Conservation (phyloP, 1,140 invertebrate genomes). For the Anthonomus grandis region DNA sequence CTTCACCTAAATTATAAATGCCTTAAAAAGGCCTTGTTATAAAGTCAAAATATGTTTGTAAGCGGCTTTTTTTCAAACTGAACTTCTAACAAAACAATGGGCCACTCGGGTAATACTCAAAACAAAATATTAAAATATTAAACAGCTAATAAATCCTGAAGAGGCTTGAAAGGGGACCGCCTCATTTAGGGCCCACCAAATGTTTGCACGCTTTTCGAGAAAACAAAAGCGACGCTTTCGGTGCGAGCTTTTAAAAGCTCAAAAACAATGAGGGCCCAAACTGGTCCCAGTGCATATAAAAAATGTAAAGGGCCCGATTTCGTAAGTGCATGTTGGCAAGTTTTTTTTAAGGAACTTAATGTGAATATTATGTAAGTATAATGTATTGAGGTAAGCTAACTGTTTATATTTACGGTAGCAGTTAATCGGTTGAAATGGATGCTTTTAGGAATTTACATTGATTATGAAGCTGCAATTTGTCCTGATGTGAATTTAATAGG, state of each 20-base stretch:
- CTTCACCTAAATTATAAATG: no score
- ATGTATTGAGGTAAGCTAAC: no score
- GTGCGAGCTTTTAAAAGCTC: neutral
- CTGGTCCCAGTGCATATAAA: neutral
- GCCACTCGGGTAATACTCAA: slow-evolving; percentile 9
- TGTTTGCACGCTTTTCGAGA: slow-evolving; percentile 14
- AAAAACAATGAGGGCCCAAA: slow-evolving; percentile 10
- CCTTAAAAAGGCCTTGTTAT: no score
- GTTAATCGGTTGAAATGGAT: no score
- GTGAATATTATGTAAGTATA: no score
- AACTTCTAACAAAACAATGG: slow-evolving; percentile 1
- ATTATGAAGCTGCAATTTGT: no score
- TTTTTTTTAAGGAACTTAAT: no score
- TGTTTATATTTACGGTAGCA: no score
- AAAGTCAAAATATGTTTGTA: no score
- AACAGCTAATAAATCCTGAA: slow-evolving; percentile 15
- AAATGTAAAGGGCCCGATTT: neutral
- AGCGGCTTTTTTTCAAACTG: neutral
- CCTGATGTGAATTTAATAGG: no score
- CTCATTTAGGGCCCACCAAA: slow-evolving; percentile 8
- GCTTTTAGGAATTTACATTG: no score
- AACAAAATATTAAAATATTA: slow-evolving; percentile 26
- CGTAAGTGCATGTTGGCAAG: neutral
- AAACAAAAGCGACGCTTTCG: slow-evolving; percentile 12
- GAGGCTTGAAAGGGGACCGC: slow-evolving; percentile 1